Evolutionary conservation across 1,140 invertebrate genomes (phyloP).

Genomic region (Stegodyphus dumicola): DNA sequence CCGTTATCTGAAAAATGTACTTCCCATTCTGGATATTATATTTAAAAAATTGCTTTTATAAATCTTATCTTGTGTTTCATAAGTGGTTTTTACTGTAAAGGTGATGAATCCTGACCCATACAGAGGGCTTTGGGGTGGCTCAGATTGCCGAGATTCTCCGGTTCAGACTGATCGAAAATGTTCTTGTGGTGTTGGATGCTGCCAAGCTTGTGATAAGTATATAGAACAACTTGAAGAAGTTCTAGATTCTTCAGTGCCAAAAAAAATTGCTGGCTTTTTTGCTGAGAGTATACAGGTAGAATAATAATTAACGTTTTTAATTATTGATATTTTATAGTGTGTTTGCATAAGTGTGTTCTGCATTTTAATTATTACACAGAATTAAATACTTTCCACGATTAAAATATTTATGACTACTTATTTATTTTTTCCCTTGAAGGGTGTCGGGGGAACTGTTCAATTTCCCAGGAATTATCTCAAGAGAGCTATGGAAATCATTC

Average conservation of each 20-base stretch:
- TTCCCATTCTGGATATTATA: too few relatives aligned
- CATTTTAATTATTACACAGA: background rate
- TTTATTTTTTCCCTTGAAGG: conserved; percentile 69
- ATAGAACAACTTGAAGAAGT: conserved; percentile 83
- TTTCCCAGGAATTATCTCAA: conserved; percentile 90
- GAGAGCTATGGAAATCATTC: conserved; percentile 82
- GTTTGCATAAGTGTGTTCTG: background rate
- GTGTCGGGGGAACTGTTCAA: conserved; percentile 90
- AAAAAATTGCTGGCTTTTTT: conserved; percentile 86
- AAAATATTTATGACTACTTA: conserved; percentile 21
- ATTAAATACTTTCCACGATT: too few relatives aligned
- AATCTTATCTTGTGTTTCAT: too few relatives aligned
- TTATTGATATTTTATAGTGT: background rate
- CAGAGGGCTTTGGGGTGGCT: conserved; percentile 88
- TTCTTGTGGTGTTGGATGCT: conserved; percentile 74
- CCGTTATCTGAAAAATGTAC: too few relatives aligned
- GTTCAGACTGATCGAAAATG: conserved; percentile 79
- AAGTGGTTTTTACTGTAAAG: conserved; percentile 68
- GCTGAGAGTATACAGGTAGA: conserved; percentile 91
- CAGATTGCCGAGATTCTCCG: conserved; percentile 85
- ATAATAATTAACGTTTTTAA: conserved; percentile 22
- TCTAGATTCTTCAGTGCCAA: conserved; percentile 81
- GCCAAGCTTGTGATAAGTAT: conserved; percentile 82
- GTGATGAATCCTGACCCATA: conserved; percentile 92
- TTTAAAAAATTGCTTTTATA: too few relatives aligned